Base-by-base conservation (phyloP, 2,888 invertebrate species). In the Limnephilus auricula region DNA sequence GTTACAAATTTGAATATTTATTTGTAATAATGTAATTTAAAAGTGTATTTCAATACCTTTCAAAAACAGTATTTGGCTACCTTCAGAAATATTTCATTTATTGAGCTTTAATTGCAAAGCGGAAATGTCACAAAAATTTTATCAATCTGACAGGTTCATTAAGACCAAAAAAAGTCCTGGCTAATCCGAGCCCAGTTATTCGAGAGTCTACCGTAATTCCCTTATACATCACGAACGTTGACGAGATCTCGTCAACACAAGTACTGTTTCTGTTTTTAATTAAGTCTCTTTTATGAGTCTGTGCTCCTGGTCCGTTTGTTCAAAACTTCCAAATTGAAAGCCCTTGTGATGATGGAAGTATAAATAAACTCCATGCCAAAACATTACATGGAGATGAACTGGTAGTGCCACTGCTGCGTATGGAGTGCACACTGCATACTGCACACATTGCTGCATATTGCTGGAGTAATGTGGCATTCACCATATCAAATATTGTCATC, bases 391-490 rank as follows among this genome's bases (percentile, higher is more conserved):
- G 82, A 37, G 25, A 82, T 82, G 25, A 25, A 37, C 82, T 32
- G 15, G 82, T 6, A 32, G 32, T 82, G 15, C 82, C 25, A 6
- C 15, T 31, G 32, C 82, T 32, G 15, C 50, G 18, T 50, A 50
- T 50, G 50, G 50, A 50, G 50, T 50, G 40, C 40, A 40, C 40
- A 40, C 12, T 50, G 40, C 40, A 40, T 12, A 40, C 12, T 50
- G 50, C 18, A 50, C 18, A 50, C 50, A 15, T 50, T 50, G 12
- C 18, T 50, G 31, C 18, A 82, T 82, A 82, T 82, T 82, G 82
- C 82, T 31, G 31, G 32, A 31, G 82, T 82, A 82, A 82, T 82
- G 37, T 82, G 32, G 25, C 82, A 25, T 34, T 82, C 82, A 34
- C 32, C 5, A 82, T 32, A 82, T 37, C 34, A 82, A 65, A 65